phyloP scores from a whole-genome alignment of 2,888 invertebrate genomes.

The Lingula anatina region DNA sequence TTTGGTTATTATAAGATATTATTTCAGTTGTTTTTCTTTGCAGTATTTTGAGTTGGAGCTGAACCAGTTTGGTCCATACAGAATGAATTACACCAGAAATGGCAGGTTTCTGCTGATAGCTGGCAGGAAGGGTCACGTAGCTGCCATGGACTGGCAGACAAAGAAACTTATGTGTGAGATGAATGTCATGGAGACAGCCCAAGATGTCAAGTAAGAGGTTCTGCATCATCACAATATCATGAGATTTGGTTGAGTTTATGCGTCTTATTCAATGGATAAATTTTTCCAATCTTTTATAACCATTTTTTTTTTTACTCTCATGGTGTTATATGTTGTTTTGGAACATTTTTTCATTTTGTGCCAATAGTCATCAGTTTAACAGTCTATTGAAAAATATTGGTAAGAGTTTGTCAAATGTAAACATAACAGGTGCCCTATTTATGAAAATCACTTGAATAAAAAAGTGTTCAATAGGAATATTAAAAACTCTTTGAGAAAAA shows the following conservation, averaged over 20 bases:
- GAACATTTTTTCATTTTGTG: no score
- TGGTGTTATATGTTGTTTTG: no score
- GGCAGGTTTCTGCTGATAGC: conserved; percentile 49
- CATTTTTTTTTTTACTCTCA: no score
- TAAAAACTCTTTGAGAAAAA: no score
- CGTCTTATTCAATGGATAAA: neutral
- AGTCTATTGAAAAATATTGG: no score
- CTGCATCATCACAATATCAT: neutral
- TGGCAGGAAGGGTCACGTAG: conserved; percentile 86
- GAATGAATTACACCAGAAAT: conserved; percentile 54
- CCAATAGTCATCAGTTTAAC: no score
- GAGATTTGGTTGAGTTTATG: neutral
- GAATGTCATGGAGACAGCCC: conserved; percentile 92
- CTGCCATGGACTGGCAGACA: conserved; percentile 96
- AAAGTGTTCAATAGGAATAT: no score
- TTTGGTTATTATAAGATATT: no score
- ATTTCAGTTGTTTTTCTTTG: conserved; percentile 14
- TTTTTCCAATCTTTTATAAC: no score
- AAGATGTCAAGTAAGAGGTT: conserved; percentile 70
- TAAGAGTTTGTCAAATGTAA: no score
- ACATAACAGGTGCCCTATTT: no score
- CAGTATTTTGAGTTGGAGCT: conserved; percentile 54
- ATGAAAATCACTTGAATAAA: no score
- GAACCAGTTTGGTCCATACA: conserved; percentile 55
- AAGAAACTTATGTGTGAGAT: conserved; percentile 91